phyloP scores from a whole-genome alignment of 2,113 vertebrate species.

The Lepisosteus osseus region DNA sequence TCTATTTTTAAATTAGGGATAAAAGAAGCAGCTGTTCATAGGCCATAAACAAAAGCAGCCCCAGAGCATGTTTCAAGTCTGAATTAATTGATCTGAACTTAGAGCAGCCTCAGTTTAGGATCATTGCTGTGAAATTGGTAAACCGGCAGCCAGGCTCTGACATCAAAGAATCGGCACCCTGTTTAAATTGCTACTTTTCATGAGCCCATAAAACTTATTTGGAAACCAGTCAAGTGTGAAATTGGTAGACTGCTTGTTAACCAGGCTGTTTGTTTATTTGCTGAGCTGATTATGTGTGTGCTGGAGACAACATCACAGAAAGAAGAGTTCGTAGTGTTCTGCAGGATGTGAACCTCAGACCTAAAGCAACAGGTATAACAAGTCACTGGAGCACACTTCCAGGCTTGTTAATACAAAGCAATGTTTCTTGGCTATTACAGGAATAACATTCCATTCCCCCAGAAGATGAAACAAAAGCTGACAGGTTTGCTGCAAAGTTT shows the following conservation, averaged over 20 bases:
- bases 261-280: constrained; percentile 32
- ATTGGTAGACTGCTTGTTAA: constrained; percentile 34
- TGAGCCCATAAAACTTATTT: constrained; percentile 28
- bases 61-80: constrained; percentile 26
- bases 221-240: constrained; percentile 23
- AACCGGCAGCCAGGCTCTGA: constrained; percentile 26
- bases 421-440: too few species aligned
- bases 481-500: too few species aligned
- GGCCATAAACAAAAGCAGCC: constrained; percentile 33
- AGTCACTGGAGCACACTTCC: not conserved
- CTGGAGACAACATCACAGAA: constrained; percentile 7
- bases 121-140: constrained; percentile 27
- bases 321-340: too few species aligned
- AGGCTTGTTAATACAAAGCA: too few species aligned
- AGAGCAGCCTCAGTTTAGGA: constrained; percentile 29
- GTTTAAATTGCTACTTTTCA: constrained; percentile 28
- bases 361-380: not conserved
- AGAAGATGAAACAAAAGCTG: too few species aligned
- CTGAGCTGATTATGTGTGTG: constrained; percentile 25
- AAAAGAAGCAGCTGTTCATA: constrained; percentile 44
- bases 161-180: constrained; percentile 26
- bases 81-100: constrained; percentile 36
- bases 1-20: constrained; percentile 41
- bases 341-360: too few species aligned
- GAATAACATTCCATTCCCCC: too few species aligned